phyloP scores from a whole-genome alignment of 2,888 invertebrate species.

The Acanthosepion esculentum region DNA sequence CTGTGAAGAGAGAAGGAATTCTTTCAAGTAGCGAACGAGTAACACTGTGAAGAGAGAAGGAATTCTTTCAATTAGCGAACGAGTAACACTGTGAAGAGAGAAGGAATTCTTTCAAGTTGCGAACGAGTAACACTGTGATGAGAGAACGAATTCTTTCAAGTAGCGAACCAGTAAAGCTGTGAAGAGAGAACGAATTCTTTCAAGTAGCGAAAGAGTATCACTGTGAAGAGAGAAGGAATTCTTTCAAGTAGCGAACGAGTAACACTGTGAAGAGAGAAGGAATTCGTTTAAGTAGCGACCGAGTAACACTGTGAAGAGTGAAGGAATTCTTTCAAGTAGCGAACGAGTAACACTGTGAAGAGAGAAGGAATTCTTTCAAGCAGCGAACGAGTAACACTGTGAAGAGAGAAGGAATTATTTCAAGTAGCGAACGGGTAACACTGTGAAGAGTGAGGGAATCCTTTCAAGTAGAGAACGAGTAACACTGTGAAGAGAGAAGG shows the following conservation, averaged over 20 bases:
- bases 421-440: neutral
- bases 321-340: neutral
- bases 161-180: neutral
- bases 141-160: neutral
- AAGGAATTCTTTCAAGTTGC: too few relatives aligned
- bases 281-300: too few relatives aligned
- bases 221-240: conserved; percentile 59
- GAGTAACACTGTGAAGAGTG: conserved; percentile 64
- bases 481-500: conserved; percentile 61
- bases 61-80: neutral
- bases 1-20: too few relatives aligned
- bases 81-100: neutral
- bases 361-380: too few relatives aligned
- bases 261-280: too few relatives aligned
- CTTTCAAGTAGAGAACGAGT: too few relatives aligned
- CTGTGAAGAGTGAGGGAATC: too few relatives aligned
- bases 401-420: conserved; percentile 45
- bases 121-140: too few relatives aligned
- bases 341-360: neutral
- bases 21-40: too few relatives aligned
- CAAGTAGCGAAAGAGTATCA: too few relatives aligned
- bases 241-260: neutral
- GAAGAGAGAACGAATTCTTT: too few relatives aligned
- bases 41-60: conserved; percentile 61
- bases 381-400: too few relatives aligned